These are phyloP conservation scores for Calidris pygmaea DNA, from an alignment of 2,113 vertebrate genomes.

Conservation along the genomic window DNA sequence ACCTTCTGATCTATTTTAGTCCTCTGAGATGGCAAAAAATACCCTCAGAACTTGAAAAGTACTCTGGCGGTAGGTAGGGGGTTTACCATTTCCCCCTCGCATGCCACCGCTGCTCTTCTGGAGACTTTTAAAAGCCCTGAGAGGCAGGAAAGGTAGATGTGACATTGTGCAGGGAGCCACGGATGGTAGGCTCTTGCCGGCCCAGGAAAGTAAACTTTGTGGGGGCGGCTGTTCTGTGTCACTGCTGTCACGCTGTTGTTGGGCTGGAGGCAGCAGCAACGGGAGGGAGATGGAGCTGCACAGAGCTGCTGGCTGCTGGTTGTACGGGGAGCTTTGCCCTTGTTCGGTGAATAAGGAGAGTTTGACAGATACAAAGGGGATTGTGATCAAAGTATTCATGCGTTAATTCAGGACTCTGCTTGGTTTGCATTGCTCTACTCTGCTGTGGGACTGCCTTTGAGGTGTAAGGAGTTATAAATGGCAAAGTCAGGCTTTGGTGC, in stretches of 20 bases:
- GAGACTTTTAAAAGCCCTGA: not conserved
- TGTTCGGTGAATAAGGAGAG: not conserved
- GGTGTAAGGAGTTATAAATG: not conserved
- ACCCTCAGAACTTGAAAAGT: not conserved
- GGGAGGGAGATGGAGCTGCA: not conserved
- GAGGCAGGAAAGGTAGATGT: not conserved
- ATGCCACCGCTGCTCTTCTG: not conserved
- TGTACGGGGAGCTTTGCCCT: fast-evolving
- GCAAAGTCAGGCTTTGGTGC: not conserved
- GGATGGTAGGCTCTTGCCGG: not conserved
- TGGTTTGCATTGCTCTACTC: not conserved
- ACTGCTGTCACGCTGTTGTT: not conserved
- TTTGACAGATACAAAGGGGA: not conserved
- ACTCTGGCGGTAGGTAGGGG: not conserved
- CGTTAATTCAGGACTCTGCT: not conserved
- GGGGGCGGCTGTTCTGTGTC: constrained; percentile 1
- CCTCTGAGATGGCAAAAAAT: not conserved
- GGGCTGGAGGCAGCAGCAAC: not conserved
- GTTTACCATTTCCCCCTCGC: not conserved
- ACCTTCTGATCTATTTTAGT: not conserved
- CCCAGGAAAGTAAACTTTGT: not conserved
- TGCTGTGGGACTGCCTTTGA: not conserved
- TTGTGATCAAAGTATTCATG: not conserved
- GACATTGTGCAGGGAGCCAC: not conserved
- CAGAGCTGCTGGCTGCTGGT: not conserved